Percentiles rank a stretch among this genome's conserved stretches.
These are phyloP conservation scores for Dipodomys spectabilis DNA, from an alignment of 2,113 vertebrate species.

Conservation along the genomic window DNA sequence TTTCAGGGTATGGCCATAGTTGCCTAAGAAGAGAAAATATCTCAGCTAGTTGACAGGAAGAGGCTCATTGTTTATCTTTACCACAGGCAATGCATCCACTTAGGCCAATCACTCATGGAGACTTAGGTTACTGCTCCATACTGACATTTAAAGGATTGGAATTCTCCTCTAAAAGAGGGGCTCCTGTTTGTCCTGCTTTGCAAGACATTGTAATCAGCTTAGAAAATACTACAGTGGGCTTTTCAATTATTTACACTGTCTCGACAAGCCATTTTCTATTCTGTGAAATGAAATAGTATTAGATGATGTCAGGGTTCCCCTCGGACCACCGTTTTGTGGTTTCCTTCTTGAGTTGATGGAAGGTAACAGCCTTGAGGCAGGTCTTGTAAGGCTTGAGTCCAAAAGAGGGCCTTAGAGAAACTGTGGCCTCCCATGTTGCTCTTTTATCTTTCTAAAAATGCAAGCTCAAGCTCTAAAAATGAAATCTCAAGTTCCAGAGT, in stretches of 20 bases:
- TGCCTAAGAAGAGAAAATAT: background rate
- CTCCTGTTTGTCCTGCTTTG: background rate
- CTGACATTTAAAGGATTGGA: background rate
- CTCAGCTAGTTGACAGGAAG: background rate
- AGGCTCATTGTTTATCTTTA: background rate
- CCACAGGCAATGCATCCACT: background rate
- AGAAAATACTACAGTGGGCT: background rate
- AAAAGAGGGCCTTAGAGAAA: background rate
- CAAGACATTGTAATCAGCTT: background rate
- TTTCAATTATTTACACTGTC: background rate
- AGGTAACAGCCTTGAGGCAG: background rate
- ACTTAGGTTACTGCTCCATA: background rate
- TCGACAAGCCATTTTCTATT: background rate
- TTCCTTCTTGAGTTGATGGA: conserved; percentile 21
- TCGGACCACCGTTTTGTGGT: background rate
- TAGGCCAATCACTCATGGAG: background rate
- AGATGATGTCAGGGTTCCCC: background rate
- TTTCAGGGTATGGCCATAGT: background rate
- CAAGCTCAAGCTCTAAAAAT: background rate
- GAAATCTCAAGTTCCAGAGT: background rate
- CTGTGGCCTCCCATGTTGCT: background rate
- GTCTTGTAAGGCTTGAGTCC: background rate
- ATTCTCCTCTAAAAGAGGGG: background rate
- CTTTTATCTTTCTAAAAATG: background rate
- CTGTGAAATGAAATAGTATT: background rate